phyloP scores from a whole-genome alignment of 2,888 invertebrate species.

The Margaritifera margaritifera region DNA sequence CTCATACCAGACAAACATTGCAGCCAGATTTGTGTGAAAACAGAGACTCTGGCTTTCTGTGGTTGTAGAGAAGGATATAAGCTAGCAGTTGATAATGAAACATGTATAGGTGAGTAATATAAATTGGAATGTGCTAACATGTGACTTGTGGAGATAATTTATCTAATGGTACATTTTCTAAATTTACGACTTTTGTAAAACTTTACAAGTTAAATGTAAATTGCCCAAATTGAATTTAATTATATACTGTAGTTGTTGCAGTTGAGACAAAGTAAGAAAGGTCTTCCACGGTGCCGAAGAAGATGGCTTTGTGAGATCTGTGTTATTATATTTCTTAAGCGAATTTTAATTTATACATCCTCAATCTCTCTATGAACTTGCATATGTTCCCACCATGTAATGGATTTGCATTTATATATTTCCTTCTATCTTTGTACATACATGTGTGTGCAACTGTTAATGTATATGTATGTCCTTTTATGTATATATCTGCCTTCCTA shows the following conservation, averaged over 20 bases:
- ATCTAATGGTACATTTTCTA: no score
- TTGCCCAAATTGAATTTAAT: no score
- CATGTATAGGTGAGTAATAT: conserved; percentile 38
- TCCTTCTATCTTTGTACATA: neutral
- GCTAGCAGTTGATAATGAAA: conserved; percentile 37
- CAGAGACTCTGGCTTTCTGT: conserved; percentile 75
- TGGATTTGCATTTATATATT: neutral
- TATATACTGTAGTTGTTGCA: no score
- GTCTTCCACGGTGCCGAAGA: neutral
- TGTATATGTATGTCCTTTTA: no score
- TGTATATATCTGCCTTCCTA: no score
- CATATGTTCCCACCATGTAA: neutral
- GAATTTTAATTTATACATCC: neutral
- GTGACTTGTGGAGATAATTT: no score
- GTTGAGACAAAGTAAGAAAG: no score
- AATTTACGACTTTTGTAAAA: no score
- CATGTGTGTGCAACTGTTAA: no score
- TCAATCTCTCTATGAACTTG: neutral
- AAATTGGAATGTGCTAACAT: no score
- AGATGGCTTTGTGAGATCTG: neutral
- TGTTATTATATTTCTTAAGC: neutral
- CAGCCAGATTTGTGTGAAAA: conserved; percentile 29
- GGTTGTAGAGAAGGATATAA: conserved; percentile 77
- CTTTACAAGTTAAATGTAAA: no score
- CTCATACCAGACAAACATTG: conserved; percentile 22